Evolutionary conservation across 1,140 invertebrate species (phyloP).

Genomic region (Anoplolepis gracilipes): DNA sequence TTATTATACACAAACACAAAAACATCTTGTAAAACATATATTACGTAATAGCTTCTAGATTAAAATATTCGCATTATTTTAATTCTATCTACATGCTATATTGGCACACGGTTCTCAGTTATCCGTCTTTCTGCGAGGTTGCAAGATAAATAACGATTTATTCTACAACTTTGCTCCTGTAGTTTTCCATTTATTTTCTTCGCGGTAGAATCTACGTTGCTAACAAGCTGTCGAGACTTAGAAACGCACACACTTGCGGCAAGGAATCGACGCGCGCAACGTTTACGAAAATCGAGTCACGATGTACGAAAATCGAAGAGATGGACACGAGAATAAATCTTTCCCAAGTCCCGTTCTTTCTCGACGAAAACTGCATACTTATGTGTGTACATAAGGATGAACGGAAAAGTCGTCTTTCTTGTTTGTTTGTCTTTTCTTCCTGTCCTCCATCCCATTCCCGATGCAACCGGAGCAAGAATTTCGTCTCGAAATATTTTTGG

Average conservation of each 20-base stretch:
- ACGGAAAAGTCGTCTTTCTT: constrained; percentile 59
- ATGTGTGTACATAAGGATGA: constrained; percentile 64
- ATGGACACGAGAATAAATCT: constrained; percentile 70
- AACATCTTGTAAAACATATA: not conserved
- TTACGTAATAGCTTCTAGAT: not conserved
- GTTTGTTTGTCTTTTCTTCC: constrained; percentile 69
- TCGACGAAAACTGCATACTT: constrained; percentile 70
- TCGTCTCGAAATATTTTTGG: constrained; percentile 71
- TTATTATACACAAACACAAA: not conserved
- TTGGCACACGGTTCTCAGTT: not conserved
- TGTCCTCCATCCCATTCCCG: constrained; percentile 28
- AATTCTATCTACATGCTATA: not conserved
- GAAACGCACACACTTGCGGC: constrained; percentile 35
- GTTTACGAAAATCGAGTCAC: constrained; percentile 63
- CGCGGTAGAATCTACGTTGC: constrained; percentile 16
- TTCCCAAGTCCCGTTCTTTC: constrained; percentile 52
- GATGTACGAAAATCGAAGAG: constrained; percentile 55
- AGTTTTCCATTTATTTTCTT: constrained; percentile 49
- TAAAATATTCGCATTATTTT: not conserved
- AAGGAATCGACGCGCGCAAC: constrained; percentile 32
- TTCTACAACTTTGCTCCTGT: constrained; percentile 22
- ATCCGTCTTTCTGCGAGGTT: not conserved
- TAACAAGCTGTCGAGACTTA: constrained; percentile 53
- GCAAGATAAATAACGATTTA: constrained; percentile 57
- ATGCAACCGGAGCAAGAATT: constrained; percentile 51